Percentiles rank a stretch among this genome's conserved stretches.
Evolutionary conservation across 2,797 vertebrate genomes (phyloP).

Genomic region (Tolypeutes matacus): DNA sequence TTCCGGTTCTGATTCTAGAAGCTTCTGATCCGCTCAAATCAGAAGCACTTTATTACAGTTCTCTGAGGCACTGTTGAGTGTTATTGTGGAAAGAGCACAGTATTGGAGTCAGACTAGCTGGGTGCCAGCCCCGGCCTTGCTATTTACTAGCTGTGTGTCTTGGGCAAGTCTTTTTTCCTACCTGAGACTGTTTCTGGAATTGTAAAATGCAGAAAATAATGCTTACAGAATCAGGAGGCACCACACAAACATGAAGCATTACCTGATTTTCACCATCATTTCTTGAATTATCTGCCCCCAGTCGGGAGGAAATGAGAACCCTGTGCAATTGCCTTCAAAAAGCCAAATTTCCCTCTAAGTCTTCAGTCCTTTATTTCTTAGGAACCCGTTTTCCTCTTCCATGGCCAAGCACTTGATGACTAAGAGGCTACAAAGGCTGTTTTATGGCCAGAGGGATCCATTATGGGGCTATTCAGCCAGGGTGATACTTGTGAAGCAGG

Average conservation of each 20-base stretch:
- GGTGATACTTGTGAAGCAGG: rapidly evolving
- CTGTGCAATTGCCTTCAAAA: not conserved
- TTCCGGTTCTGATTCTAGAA: conserved; percentile 62
- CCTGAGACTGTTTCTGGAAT: not conserved
- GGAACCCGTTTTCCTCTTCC: not conserved
- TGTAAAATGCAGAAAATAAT: not conserved
- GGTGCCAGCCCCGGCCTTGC: not conserved
- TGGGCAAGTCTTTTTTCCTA: not conserved
- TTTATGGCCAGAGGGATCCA: not conserved
- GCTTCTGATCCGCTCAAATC: conserved; percentile 35
- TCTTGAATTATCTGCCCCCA: not conserved
- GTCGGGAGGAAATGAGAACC: not conserved
- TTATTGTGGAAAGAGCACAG: not conserved
- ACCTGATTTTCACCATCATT: not conserved
- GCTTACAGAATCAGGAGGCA: not conserved
- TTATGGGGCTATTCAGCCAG: rapidly evolving
- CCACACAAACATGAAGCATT: not conserved
- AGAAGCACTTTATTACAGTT: not conserved
- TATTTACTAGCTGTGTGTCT: not conserved
- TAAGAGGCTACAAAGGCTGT: not conserved
- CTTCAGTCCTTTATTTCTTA: not conserved
- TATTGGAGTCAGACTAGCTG: not conserved
- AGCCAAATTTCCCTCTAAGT: not conserved
- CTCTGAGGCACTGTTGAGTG: not conserved
- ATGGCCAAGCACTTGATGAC: not conserved